Base-by-base conservation (phyloP, 2,888 invertebrate genomes). In the Oligia strigilis region DNA sequence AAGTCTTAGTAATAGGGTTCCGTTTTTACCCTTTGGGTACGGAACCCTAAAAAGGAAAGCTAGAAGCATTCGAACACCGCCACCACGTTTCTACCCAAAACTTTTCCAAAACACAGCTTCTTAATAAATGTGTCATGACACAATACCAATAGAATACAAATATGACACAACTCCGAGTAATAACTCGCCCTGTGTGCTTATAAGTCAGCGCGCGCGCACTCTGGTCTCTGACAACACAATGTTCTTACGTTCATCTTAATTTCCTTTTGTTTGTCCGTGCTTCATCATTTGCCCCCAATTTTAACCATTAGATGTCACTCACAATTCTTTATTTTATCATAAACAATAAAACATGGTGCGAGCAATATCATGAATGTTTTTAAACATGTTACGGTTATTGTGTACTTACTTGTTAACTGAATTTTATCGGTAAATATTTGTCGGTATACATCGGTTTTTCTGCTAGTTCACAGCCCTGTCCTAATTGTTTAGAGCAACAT, bases 261-360 rank as follows among this genome's bases (percentile, higher is more conserved):
- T 85, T 75, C 66, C 85, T 80, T 67, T 84, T 70, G 70, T 80
- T 62, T 40, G 75, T 80, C 72, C 8, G 46, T 52, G 52, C 65
- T 80, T 46, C n/a, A 80, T 80, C 40, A 72, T 65, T 79, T 36
- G 1, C n/a, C 6, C 2, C 5, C 29, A 70, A 60, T 73, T 74
- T 55, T 55, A 13, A 52, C 62, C 64, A 70, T 72, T 64, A 46
- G 55, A 43, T 52, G 62, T 80, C 85, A 14, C 65, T 60, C 36
- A 58, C 6, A 67, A n/a, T 46, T 67, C 19, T 69, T 4, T 69
- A 29, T 69, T 55, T 29, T n/a, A 58, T 43, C 8, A 19, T 23
- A 46, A 23, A 55, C 46, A 69, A 55, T 69, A 1, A 40, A 36
- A 52, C 64, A 64, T 75, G 19, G 52, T 52, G 13, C n/a, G 19